Evolutionary conservation across 2,888 invertebrate species (phyloP).

Genomic region (Nemotelus nigrinus): DNA sequence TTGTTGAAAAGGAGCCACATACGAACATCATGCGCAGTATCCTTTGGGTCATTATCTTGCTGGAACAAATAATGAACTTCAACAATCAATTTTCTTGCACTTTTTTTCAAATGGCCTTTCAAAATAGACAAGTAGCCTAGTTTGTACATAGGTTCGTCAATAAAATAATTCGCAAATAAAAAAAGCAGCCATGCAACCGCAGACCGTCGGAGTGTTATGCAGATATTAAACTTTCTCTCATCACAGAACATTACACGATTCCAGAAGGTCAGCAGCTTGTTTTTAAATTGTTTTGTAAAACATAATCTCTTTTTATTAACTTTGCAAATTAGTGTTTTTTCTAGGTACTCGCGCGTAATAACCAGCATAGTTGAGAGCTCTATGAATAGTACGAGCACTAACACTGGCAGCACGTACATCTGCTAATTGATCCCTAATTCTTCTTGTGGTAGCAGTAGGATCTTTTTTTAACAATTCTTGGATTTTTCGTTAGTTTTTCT

Average conservation of each 20-base stretch:
- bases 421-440: not conserved
- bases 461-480: not conserved
- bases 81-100: not conserved
- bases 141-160: not conserved
- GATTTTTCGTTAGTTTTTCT: not conserved
- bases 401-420: not conserved
- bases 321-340: not conserved
- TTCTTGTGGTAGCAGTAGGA: not conserved
- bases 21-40: not conserved
- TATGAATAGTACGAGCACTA: not conserved
- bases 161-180: not conserved
- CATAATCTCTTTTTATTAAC: not conserved
- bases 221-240: not conserved
- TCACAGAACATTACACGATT: not conserved
- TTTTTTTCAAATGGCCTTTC: not conserved
- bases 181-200: not conserved
- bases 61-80: slow-evolving; percentile 1
- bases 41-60: slow-evolving; percentile 1
- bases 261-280: too few species aligned
- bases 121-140: not conserved
- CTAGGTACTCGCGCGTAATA: not conserved
- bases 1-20: not conserved
- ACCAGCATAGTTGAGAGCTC: too few species aligned
- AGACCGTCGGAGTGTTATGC: not conserved
- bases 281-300: too few species aligned